phyloP scores from a whole-genome alignment of 1,140 invertebrate genomes.

The Octopus sinensis region DNA sequence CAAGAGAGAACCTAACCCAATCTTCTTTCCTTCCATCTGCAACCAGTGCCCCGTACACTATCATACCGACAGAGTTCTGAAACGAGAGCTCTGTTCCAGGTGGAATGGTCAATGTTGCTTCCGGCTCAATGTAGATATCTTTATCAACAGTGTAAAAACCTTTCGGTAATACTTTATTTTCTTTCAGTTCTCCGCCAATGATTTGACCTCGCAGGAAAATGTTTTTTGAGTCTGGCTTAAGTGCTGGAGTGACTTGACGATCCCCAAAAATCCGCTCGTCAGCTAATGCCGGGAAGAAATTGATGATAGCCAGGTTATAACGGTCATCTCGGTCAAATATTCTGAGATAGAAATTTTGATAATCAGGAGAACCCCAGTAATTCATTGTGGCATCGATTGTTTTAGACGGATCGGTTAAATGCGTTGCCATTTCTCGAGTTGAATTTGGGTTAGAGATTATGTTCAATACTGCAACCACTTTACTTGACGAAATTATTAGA shows the following conservation, averaged over 20 bases:
- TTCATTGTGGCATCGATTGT: conserved; percentile 91
- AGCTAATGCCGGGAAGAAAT: conserved; percentile 51
- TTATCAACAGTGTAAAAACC: conserved; percentile 48
- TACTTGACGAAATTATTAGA: conserved; percentile 80
- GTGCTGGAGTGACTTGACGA: conserved; percentile 31
- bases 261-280: conserved; percentile 38
- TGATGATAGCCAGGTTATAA: conserved; percentile 52
- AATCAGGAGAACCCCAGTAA: conserved; percentile 73
- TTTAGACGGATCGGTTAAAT: conserved; percentile 89
- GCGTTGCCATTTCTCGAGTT: conserved; percentile 89
- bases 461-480: conserved; percentile 86
- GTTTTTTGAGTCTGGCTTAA: conserved; percentile 33
- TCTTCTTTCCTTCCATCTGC: conserved; percentile 54
- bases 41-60: conserved; percentile 84
- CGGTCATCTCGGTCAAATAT: conserved; percentile 55
- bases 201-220: conserved; percentile 30
- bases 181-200: conserved; percentile 46
- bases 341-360: conserved; percentile 35
- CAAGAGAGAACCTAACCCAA: neutral
- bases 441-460: conserved; percentile 85
- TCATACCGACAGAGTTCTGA: conserved; percentile 89
- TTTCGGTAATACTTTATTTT: conserved; percentile 21
- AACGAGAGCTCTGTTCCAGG: conserved; percentile 80
- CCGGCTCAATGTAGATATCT: conserved; percentile 49
- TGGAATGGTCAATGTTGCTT: conserved; percentile 33